A percentile compares a stretch with the other conserved stretches of the same genome.
Evolutionary conservation across 2,113 vertebrate genomes (phyloP).

Genomic region (Nothoprocta pentlandii): DNA sequence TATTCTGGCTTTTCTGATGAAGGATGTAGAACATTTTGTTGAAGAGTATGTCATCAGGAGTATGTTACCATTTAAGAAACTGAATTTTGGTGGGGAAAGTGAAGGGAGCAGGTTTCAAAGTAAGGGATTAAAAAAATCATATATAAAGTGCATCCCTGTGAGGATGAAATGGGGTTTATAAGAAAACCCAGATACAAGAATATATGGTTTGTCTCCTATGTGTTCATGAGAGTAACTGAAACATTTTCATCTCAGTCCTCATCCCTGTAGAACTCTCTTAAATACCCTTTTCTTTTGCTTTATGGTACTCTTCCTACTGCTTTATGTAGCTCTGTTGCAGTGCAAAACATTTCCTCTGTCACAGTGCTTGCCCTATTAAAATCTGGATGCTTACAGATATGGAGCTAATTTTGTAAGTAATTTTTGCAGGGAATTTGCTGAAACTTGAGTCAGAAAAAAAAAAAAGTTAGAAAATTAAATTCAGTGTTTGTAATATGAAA

Average conservation of each 20-base stretch:
- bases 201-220: neutral
- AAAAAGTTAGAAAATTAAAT: neutral
- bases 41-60: neutral
- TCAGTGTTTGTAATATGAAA: neutral
- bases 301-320: neutral
- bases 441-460: neutral
- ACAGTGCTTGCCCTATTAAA: neutral
- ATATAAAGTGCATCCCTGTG: neutral
- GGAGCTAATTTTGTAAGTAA: neutral
- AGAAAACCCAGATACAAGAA: neutral
- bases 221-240: neutral
- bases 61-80: neutral
- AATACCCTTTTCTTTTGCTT: constrained; percentile 1
- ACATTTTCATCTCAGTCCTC: neutral
- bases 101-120: neutral
- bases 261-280: neutral
- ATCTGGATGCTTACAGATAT: neutral
- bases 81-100: neutral
- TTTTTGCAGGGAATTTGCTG: neutral
- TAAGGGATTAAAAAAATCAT: neutral
- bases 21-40: rapidly evolving
- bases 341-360: neutral
- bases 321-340: neutral
- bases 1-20: neutral
- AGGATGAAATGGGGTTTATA: neutral